A percentile compares a stretch with the other conserved stretches of the same genome.
phyloP scores from a whole-genome alignment of 1,140 invertebrate species.

The Ridgeia piscesae region DNA sequence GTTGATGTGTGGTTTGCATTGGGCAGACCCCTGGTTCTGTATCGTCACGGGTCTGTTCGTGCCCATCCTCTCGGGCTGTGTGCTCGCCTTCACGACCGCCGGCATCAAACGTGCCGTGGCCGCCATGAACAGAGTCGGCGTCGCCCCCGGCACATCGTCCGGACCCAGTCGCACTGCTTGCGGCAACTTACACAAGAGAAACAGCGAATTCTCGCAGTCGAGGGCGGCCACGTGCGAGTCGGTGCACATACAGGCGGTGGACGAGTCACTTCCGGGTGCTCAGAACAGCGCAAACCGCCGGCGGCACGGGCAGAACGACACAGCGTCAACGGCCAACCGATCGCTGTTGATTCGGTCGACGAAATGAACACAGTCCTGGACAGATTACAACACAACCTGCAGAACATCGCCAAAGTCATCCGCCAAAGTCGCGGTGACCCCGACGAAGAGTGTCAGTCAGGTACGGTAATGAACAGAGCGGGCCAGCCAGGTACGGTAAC shows the following conservation, averaged over 20 bases:
- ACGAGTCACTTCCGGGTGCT: background rate
- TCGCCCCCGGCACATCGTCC: background rate
- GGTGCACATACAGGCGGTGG: background rate
- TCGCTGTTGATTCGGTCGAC: background rate
- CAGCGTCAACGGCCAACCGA: background rate
- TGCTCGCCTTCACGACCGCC: conserved; percentile 31
- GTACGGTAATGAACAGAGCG: background rate
- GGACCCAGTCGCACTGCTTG: background rate
- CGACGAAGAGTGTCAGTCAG: background rate
- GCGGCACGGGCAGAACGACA: background rate
- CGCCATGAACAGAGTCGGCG: background rate
- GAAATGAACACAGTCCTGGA: background rate
- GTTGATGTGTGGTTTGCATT: conserved; percentile 36
- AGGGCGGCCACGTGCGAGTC: background rate
- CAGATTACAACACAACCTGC: background rate
- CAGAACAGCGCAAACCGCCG: background rate
- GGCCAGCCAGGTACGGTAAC: too few relatives aligned
- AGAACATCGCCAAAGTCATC: background rate
- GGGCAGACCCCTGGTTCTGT: conserved; percentile 35
- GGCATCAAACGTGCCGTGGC: conserved; percentile 27
- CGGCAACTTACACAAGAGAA: background rate
- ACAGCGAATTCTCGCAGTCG: background rate
- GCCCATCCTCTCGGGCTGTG: conserved; percentile 28
- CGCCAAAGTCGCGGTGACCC: background rate
- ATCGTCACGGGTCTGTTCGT: conserved; percentile 33